Conservation (phyloP, 2,888 invertebrate species). For the Sepioteuthis lessoniana region DNA sequence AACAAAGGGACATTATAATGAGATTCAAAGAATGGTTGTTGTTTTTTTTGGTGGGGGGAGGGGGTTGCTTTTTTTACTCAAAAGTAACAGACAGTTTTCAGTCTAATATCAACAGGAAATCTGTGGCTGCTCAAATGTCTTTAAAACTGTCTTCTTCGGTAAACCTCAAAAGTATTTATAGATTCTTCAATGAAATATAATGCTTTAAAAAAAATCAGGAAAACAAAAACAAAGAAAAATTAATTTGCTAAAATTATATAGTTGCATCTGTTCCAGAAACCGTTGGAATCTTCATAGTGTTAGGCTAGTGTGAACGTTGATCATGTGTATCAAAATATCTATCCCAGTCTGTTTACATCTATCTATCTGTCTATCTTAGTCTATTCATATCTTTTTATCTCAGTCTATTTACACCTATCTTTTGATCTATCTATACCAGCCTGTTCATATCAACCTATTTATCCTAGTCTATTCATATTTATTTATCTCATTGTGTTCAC, state of each 20-base stretch:
- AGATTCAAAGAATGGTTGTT: not conserved
- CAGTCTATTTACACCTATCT: not conserved
- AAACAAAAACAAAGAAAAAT: not conserved
- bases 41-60: no score
- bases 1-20: not conserved
- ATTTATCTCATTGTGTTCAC: not conserved
- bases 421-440: not conserved
- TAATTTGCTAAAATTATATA: not conserved
- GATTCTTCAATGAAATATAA: not conserved
- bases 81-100: not conserved
- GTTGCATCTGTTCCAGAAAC: not conserved
- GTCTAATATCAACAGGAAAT: not conserved
- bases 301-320: no score
- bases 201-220: not conserved
- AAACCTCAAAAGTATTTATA: not conserved
- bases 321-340: not conserved
- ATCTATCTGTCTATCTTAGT: not conserved
- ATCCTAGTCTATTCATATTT: not conserved
- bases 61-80: not conserved
- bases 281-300: no score
- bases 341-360: not conserved
- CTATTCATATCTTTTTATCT: not conserved
- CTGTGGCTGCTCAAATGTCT: slow-evolving; percentile 5
- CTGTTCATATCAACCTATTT: not conserved
- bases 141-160: not conserved